Percentiles rank a stretch among this genome's conserved stretches.
phyloP scores from a whole-genome alignment of 2,113 vertebrate genomes.

The Origma solitaria region DNA sequence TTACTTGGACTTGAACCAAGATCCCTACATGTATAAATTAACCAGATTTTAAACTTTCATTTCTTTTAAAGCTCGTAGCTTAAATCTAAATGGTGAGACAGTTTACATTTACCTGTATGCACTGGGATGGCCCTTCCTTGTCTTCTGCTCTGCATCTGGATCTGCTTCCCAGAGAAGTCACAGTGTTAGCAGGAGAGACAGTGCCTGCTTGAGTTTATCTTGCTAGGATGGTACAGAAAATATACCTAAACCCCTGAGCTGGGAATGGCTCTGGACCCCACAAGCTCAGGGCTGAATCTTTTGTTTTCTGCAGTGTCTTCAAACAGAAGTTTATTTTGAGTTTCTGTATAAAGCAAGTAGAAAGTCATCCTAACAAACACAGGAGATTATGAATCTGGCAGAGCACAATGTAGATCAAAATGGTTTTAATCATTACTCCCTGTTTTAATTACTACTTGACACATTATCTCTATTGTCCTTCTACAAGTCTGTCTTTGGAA shows the following conservation, averaged over 20 bases:
- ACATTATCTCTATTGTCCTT: conserved; percentile 66
- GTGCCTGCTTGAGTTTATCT: neutral
- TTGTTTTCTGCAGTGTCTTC: neutral
- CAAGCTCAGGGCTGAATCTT: neutral
- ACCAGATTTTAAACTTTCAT: neutral
- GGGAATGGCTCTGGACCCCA: neutral
- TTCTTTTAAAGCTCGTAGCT: neutral
- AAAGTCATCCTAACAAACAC: conserved; percentile 32
- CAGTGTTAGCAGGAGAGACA: neutral
- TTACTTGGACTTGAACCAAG: neutral
- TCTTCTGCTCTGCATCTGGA: neutral
- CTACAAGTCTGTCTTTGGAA: conserved; percentile 54
- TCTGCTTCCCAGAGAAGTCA: neutral
- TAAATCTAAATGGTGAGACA: neutral
- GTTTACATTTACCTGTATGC: neutral
- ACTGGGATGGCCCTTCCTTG: neutral
- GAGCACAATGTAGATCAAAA: conserved; percentile 7
- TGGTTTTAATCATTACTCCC: conserved; percentile 47
- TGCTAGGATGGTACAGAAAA: neutral
- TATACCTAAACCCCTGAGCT: neutral
- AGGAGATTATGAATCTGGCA: conserved; percentile 27
- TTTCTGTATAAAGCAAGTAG: neutral
- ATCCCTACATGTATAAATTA: neutral
- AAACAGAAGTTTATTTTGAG: conserved; percentile 21
- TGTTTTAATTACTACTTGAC: conserved; percentile 66